Conservation (phyloP, 1,140 invertebrate species). For the Cyclina sinensis region DNA sequence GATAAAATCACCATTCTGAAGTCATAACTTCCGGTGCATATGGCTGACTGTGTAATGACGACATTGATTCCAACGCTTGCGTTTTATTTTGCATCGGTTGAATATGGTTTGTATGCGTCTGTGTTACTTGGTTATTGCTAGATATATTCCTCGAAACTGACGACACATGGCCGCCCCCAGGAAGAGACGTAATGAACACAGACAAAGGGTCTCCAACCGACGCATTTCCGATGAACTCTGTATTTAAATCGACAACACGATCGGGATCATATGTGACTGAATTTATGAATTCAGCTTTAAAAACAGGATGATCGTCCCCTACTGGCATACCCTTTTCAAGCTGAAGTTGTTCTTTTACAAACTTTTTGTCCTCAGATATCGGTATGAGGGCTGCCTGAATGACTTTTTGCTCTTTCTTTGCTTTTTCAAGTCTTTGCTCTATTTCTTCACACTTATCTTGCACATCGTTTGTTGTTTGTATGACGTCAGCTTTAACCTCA, state of each 20-base stretch:
- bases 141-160: not conserved
- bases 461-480: conserved; percentile 81
- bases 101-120: not conserved
- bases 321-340: conserved; percentile 52
- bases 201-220: not conserved
- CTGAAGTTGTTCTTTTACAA: conserved; percentile 70
- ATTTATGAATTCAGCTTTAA: conserved; percentile 32
- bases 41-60: not conserved
- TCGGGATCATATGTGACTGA: not conserved
- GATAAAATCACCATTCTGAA: conserved; percentile 35
- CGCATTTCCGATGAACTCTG: not conserved
- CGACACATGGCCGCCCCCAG: not conserved
- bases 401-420: conserved; percentile 75
- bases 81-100: not conserved
- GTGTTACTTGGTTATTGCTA: not conserved
- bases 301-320: not conserved
- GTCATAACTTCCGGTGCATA: conserved; percentile 37
- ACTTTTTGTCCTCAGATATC: conserved; percentile 75
- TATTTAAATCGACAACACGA: conserved; percentile 18
- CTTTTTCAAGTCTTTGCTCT: conserved; percentile 75
- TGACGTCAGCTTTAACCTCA: conserved; percentile 77
- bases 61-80: not conserved
- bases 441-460: conserved; percentile 82
- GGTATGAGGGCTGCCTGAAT: conserved; percentile 81
- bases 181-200: conserved; percentile 19